A percentile compares a stretch with the other conserved stretches of the same genome.
These are phyloP conservation scores for Steatornis caripensis DNA, from an alignment of 2,113 vertebrate species.

Conservation along the genomic window DNA sequence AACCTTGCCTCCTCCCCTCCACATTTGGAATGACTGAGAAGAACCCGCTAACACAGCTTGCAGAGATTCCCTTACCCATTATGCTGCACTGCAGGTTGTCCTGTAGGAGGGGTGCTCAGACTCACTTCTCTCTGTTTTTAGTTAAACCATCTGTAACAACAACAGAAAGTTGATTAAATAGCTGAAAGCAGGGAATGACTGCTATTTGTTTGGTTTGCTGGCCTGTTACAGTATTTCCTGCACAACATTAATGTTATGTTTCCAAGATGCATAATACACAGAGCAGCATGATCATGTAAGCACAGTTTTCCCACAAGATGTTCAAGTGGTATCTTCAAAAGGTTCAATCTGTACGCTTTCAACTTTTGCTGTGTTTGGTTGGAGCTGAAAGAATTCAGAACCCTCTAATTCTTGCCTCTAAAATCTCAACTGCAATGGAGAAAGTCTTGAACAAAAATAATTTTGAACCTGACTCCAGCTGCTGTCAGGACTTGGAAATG, in stretches of 20 bases:
- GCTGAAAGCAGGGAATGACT: background rate
- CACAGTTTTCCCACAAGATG: slow-evolving; percentile 36
- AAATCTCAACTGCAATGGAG: background rate
- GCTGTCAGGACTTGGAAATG: background rate
- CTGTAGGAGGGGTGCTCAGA: background rate
- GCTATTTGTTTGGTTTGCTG: slow-evolving; percentile 42
- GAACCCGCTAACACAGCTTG: background rate
- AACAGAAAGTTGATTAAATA: slow-evolving; percentile 24
- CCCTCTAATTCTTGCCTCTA: background rate
- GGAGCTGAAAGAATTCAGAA: background rate
- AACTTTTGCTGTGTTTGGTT: background rate
- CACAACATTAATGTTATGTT: background rate
- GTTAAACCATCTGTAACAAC: slow-evolving; percentile 41
- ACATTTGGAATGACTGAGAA: background rate
- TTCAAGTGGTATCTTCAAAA: slow-evolving; percentile 9
- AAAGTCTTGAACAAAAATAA: background rate
- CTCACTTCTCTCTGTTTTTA: background rate
- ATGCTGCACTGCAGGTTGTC: background rate
- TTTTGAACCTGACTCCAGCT: background rate
- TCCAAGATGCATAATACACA: background rate
- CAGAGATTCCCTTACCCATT: background rate
- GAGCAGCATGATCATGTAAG: background rate
- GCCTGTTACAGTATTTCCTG: slow-evolving; percentile 16
- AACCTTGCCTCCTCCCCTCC: background rate
- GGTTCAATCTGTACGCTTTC: background rate